phyloP scores from a whole-genome alignment of 2,113 vertebrate species.

The Bucco capensis region DNA sequence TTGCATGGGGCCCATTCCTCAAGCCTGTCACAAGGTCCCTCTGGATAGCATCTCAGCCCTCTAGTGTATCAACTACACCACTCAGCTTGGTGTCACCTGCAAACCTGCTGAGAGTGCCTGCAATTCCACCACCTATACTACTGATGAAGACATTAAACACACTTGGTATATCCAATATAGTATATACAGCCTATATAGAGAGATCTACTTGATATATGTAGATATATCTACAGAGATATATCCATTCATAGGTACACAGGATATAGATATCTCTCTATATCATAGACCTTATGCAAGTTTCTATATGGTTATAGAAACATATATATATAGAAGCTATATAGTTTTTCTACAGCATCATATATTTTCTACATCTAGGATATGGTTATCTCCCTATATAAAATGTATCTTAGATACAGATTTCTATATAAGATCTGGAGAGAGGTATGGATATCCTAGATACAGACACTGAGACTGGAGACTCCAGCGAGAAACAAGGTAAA shows the following conservation, averaged over 20 bases:
- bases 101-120: background rate
- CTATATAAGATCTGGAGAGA: background rate
- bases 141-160: background rate
- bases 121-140: rapidly evolving
- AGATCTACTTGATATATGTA: background rate
- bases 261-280: background rate
- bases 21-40: background rate
- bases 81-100: background rate
- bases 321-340: background rate
- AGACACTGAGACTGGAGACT: background rate
- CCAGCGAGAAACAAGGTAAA: background rate
- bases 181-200: background rate
- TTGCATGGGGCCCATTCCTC: background rate
- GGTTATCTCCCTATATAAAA: background rate
- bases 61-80: background rate
- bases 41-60: background rate
- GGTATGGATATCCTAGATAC: rapidly evolving
- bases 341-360: background rate
- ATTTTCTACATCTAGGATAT: background rate
- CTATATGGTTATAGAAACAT: background rate
- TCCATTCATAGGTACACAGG: background rate
- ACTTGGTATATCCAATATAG: no score
- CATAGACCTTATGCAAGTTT: background rate
- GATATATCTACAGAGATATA: background rate
- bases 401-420: background rate